Base-by-base conservation (phyloP, 1,140 invertebrate species). In the Heliothis subflexa region DNA sequence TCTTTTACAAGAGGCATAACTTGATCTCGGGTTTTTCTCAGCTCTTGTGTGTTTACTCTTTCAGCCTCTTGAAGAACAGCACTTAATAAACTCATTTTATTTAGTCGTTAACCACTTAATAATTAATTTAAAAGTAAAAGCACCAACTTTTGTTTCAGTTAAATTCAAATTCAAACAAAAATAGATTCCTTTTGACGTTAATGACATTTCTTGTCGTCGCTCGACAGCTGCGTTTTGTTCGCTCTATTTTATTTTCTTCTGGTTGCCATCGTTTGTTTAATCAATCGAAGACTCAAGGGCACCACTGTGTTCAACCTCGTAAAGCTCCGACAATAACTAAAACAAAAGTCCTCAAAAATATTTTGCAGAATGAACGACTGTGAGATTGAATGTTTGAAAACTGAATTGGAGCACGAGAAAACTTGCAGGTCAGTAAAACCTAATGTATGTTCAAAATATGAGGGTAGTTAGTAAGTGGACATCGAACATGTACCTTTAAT, bases 361-460 rank as follows among this genome's bases (percentile, higher is more conserved):
- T 13, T 45, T 54, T 18, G 5, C 14, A 85, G 76, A 80, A 92
- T 94, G 91, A 90, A 88, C 73, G 94, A 95, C 68, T 90, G 83
- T 83, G 95, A 95, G 89, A 92, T 95, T 45, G 94, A 95, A 61
- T 84, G 64, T 77, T 86, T 95, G 28, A 95, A 90, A 92, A 88
- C 78, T 73, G 95, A 95, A 86, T 81, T 94, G 73, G 94, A 95
- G 74, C 93, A 95, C 75, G 95, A 95, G 88, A 95, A 93, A 81
- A 88, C 87, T 52, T 93, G 89, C 84, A 92, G 94, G 94, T 95
- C 72, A 71, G 81, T 81, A 77, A 61, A 18, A 40, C 33, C 0
- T 40, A 5, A 7, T 40, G 9, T 40, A 7, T 40, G 9, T 40
- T 40, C 9, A 40, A 49, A 50, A n/a, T 40, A 40, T 33, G 25